These are phyloP conservation scores for Coronaproctus castanopsis DNA, from an alignment of 2,888 invertebrate genomes.

Conservation along the genomic window DNA sequence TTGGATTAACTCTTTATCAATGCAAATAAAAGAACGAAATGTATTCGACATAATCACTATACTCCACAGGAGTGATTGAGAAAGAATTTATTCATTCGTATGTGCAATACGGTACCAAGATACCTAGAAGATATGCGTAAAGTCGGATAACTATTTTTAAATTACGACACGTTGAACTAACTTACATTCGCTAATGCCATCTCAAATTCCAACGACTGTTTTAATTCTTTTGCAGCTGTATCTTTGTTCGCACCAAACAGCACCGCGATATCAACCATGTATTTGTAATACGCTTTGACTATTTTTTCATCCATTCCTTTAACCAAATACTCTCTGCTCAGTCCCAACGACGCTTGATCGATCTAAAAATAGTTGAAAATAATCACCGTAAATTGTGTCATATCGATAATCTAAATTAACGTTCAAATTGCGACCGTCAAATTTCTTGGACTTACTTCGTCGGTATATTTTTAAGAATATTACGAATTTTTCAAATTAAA, in stretches of 20 bases:
- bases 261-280: constrained; percentile 71
- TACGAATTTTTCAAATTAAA: background rate
- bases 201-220: constrained; percentile 68
- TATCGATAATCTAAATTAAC: background rate
- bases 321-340: constrained; percentile 65
- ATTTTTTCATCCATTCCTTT: constrained; percentile 64
- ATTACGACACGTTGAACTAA: too few relatives aligned
- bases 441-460: too few relatives aligned
- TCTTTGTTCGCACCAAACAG: constrained; percentile 59
- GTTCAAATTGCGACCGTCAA: constrained; percentile 1
- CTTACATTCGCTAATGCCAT: constrained; percentile 76
- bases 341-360: constrained; percentile 67
- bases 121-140: too few relatives aligned
- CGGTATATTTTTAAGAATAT: background rate
- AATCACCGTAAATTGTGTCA: too few relatives aligned
- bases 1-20: too few relatives aligned
- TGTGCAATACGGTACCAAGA: too few relatives aligned
- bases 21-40: too few relatives aligned
- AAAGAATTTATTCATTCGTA: too few relatives aligned
- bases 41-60: too few relatives aligned
- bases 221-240: constrained; percentile 47
- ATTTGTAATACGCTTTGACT: constrained; percentile 65
- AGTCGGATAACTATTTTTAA: too few relatives aligned
- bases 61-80: too few relatives aligned
- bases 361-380: constrained; percentile 37